Evolutionary conservation across 2,113 vertebrate genomes (phyloP), one percentile per base, ranked within the genome.

Genomic region (Hylia prasina): DNA sequence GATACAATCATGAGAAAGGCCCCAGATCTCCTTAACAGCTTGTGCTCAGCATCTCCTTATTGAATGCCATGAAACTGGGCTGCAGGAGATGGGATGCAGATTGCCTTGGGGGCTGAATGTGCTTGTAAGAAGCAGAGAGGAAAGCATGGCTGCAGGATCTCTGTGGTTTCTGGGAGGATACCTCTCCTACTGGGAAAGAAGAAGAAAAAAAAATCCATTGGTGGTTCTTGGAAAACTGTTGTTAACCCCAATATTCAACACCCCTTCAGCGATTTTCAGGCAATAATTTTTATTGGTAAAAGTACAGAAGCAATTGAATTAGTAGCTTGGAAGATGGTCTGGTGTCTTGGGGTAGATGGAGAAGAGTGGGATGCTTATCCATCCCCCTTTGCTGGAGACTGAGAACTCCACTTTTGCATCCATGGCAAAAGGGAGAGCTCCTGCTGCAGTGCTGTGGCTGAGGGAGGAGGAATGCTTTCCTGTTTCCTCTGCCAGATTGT

Each of bases 401-500:
- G 31, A 76, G 24, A 10, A 7, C 35, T 89, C 88, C 31, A 24
- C 9, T 56, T 72, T 61, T 85, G 60, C 8, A 27, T 33, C 63
- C 2, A 11, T 73, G 39, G 61, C 45, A 39, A 71, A 90, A 66
- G 84, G 25, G 56, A 89, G 70, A 66, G 39, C n/a, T 84, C 37
- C 63, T 81, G 89, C 78, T 63, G 64, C 91, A 79, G 56, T 2
- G 0, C 35, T 88, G 79, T 25, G 63, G 33, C 84, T 79, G 80
- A 39, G 77, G 86, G 82, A 95, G 64, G 76, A 81, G 82, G 42
- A 71, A 78, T 80, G 54, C 73, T 87, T 87, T 93, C 87, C 91
- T 90, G 66, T 95, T 93, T 93, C 89, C 82, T 90, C 48, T 94
- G 66, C 57, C 69, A 89, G 82, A 92, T 91, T 5, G 0, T 91